These are phyloP conservation scores for Pristionchus japonicus DNA, from an alignment of 2,888 invertebrate genomes.

Conservation along the genomic window DNA sequence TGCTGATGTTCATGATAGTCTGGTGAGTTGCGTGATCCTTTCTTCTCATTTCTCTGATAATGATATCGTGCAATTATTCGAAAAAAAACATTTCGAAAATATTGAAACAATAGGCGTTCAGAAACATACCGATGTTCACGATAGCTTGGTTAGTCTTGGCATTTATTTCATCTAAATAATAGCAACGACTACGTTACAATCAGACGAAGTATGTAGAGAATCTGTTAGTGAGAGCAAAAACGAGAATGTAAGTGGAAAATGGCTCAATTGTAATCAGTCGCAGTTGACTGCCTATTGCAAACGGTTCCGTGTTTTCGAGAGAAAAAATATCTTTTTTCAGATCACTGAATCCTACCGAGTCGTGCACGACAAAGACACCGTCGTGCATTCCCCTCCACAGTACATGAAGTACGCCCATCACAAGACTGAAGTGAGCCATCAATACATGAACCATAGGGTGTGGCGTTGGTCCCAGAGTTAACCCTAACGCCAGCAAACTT, in stretches of 20 bases:
- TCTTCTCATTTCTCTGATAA: too few species aligned
- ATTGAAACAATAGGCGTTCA: conserved; percentile 1
- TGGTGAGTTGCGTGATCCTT: too few species aligned
- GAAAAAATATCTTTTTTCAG: background rate
- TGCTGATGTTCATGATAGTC: background rate
- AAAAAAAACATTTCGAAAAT: too few species aligned
- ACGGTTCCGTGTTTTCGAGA: too few species aligned
- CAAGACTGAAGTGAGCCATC: background rate
- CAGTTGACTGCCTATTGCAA: too few species aligned
- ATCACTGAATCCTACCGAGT: background rate
- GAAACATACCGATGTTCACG: conserved; percentile 5
- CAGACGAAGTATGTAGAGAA: background rate
- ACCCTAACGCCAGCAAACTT: too few species aligned
- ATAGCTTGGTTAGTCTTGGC: background rate
- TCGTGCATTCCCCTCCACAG: conserved; percentile 4
- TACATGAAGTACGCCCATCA: conserved; percentile 38
- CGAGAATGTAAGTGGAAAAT: background rate
- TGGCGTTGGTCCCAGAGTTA: too few species aligned
- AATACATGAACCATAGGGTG: too few species aligned
- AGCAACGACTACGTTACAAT: too few species aligned
- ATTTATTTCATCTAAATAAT: too few species aligned
- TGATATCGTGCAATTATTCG: too few species aligned
- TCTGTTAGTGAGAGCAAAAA: background rate
- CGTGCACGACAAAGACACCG: conserved; percentile 14
- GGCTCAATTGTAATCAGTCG: background rate